Base-by-base conservation (phyloP, 2,113 vertebrate species). In the Illadopsis cleaveri region DNA sequence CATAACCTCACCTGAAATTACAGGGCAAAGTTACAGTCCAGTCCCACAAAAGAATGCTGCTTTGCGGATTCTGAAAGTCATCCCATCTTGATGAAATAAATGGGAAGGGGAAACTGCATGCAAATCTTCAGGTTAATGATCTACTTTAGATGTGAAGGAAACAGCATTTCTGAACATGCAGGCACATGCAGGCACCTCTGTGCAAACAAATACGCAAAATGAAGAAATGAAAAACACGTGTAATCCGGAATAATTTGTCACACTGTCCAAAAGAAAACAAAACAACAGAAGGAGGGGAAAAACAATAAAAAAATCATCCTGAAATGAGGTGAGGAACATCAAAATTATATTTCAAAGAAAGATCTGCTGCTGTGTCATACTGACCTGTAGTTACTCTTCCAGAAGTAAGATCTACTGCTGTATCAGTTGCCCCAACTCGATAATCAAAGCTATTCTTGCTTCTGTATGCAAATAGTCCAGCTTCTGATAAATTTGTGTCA, bases 1-100 rank as follows among this genome's bases (percentile, higher is more conserved):
- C 98, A 99, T 98, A 97, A 99, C 98, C 98, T 99, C 99, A 99
- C 99, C 99, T 99, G 99, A 98, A 99, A 99, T 97, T 98, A 98
- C 93, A 98, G 98, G 98, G 98, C 97, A 99, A 94, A 99, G 82
- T 98, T 98, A 99, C 82, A 98, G 98, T 98, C 99, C 98, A 98
- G 97, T 98, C 97, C 86, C 95, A 93, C 97, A 92, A 97, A 97
- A 97, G 93, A 97, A 97, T 57, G 91, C n/a, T 92, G 96, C 88
- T 96, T 96, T 94, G 33, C 21, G 96, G 93, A 94, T 96, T 91
- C 89, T 97, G 94, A 98, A 89, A 98, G 93, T 97, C 94, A 97
- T 98, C 64, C 96, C 97, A 98, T 98, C 98, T 98, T 98, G 96
- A 96, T 95, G 97, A 97, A 89, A 85, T 96, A 96, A 98, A 98